phyloP scores from a whole-genome alignment of 1,140 invertebrate genomes.

The Dendroctonus valens region DNA sequence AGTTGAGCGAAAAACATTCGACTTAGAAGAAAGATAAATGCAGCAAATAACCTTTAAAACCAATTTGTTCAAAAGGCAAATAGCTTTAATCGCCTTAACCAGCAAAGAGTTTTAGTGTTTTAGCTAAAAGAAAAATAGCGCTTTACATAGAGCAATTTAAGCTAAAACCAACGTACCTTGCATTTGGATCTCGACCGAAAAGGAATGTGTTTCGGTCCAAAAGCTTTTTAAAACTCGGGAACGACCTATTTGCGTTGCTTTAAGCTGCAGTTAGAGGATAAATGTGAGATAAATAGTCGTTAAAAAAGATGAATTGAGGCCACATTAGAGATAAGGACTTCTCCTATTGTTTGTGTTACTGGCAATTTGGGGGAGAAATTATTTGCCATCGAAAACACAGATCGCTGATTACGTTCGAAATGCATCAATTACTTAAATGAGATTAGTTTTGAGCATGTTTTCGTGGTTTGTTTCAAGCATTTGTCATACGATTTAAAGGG shows the following conservation, averaged over 20 bases:
- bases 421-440: no score
- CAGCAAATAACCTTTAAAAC: slow-evolving; percentile 15
- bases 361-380: slow-evolving; percentile 7
- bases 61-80: slow-evolving; percentile 26
- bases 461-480: no score
- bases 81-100: slow-evolving; percentile 26
- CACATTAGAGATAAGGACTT: slow-evolving; percentile 16
- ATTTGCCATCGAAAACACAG: background rate
- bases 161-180: slow-evolving; percentile 21
- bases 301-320: slow-evolving; percentile 25
- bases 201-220: slow-evolving; percentile 24
- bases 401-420: no score
- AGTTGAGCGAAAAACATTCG: no score
- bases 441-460: no score
- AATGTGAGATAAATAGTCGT: slow-evolving; percentile 26
- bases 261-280: slow-evolving; percentile 26
- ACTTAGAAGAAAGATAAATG: slow-evolving; percentile 1
- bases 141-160: slow-evolving; percentile 22
- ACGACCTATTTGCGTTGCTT: slow-evolving; percentile 26
- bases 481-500: no score
- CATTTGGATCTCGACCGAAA: slow-evolving; percentile 21
- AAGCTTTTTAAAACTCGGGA: slow-evolving; percentile 25
- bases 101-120: slow-evolving; percentile 19
- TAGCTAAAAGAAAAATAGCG: slow-evolving; percentile 23
- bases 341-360: slow-evolving; percentile 11